These are phyloP conservation scores for Anticlea derivata DNA, from an alignment of 2,888 invertebrate species.

Conservation along the genomic window DNA sequence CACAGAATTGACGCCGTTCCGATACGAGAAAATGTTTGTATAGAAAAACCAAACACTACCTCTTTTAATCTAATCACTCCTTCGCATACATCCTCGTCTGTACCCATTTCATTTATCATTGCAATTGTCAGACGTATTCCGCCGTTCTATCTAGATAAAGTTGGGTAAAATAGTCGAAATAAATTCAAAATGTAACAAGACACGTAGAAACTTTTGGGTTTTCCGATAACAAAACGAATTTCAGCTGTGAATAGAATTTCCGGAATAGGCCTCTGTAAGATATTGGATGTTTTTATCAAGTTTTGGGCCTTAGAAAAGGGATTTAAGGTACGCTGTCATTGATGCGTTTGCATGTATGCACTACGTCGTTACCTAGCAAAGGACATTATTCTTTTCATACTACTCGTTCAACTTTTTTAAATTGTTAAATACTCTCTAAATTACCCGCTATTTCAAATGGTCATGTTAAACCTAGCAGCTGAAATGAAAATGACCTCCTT, in stretches of 20 bases:
- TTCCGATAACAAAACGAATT: conserved; percentile 24
- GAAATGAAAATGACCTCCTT: no score
- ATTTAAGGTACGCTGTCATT: not conserved
- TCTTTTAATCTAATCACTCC: conserved; percentile 9
- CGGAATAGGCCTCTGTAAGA: conserved; percentile 13
- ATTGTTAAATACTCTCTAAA: no score
- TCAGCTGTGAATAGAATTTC: conserved; percentile 13
- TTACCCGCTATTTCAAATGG: no score
- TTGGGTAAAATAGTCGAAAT: conserved; percentile 17
- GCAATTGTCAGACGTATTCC: conserved; percentile 15
- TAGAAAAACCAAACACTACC: not conserved
- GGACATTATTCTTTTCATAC: no score
- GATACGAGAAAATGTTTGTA: not conserved
- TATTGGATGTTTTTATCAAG: conserved; percentile 23
- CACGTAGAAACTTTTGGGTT: conserved; percentile 10
- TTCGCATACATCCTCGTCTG: not conserved
- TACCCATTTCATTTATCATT: conserved; percentile 21
- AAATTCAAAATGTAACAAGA: conserved; percentile 17
- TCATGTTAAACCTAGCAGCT: no score
- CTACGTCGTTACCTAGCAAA: no score
- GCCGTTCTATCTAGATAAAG: conserved; percentile 13
- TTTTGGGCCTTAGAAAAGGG: conserved; percentile 10
- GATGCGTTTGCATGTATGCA: no score
- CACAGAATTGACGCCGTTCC: no score
- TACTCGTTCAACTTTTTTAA: no score